Base-by-base conservation (phyloP, 2,113 vertebrate species). In the Tretioscincus oriximinensis region DNA sequence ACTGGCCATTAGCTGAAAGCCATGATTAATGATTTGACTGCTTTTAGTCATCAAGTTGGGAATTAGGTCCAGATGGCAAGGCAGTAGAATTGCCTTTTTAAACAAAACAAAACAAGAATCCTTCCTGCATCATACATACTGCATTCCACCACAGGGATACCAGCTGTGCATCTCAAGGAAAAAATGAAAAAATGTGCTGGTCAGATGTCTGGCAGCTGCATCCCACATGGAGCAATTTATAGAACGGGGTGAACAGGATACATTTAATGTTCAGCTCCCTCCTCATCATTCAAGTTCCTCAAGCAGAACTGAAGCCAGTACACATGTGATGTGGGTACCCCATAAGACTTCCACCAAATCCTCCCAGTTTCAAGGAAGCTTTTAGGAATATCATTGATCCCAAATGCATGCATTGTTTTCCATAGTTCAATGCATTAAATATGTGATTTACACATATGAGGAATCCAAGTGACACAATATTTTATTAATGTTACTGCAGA, bases 91-190 rank as follows among this genome's bases (percentile, higher is more conserved):
- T 45, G 64, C 67, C 64, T 75, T 81, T 80, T 61, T 22, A 58
- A 16, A 58, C 14, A 14, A 18, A 58, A 58, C 54, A 58, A 58
- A 51, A 51, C 51, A 51, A 51, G 14, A 75, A 81, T 72, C 73
- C 73, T 81, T 76, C 80, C 35, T 47, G 66, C 73, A 76, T 76
- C 80, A 76, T 49, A 47, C 54, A 61, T 81, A 63, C 65, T 76
- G 80, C 65, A 81, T 81, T 81, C 73, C 65, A 81, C 65, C 73
- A 81, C 66, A 61, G 73, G 80, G 80, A 81, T 76, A 76, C 80
- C 65, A 81, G 80, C 80, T 81, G 80, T 70, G 35, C 73, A 81
- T 81, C 65, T 76, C 35, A 76, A 69, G 35, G 41, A 69, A 69
- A 69, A 69, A 29, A 35, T 24, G 5, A 18, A 11, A 6, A 73